Percentiles rank a stretch among this genome's conserved stretches.
Evolutionary conservation across 2,888 invertebrate species (phyloP).

Genomic region (Drosophila meridionalis): DNA sequence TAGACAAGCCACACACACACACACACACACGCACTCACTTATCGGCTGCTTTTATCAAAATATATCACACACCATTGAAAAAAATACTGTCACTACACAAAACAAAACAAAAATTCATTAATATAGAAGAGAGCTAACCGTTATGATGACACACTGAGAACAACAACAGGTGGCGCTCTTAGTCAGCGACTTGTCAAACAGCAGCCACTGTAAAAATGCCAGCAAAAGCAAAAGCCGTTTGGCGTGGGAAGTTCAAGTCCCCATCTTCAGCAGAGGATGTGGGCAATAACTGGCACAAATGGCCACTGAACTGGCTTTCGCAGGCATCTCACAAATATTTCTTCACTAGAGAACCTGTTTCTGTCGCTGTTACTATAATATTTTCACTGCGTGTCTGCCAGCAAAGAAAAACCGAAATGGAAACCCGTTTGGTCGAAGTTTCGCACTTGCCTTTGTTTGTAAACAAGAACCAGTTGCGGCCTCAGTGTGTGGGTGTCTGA

Average conservation of each 20-base stretch:
- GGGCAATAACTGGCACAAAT: constrained; percentile 46
- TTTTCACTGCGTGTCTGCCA: constrained; percentile 35
- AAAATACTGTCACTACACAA: constrained; percentile 7
- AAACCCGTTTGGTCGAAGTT: constrained; percentile 45
- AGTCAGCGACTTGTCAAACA: constrained; percentile 46
- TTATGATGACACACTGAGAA: constrained; percentile 54
- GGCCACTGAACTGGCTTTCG: constrained; percentile 16
- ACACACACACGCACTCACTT: constrained; percentile 29
- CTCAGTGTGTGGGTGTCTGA: constrained; percentile 36
- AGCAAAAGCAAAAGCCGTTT: constrained; percentile 2
- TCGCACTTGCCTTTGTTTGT: constrained; percentile 69
- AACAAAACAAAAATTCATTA: constrained; percentile 9
- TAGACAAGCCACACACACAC: not conserved
- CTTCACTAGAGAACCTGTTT: constrained; percentile 56
- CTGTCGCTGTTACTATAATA: constrained; percentile 10
- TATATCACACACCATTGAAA: constrained; percentile 1
- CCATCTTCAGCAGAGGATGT: constrained; percentile 28
- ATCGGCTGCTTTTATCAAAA: constrained; percentile 59
- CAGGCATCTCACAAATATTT: not conserved
- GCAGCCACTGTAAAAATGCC: not conserved
- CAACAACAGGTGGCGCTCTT: constrained; percentile 69
- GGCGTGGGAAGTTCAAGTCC: constrained; percentile 42
- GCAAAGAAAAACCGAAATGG: constrained; percentile 34
- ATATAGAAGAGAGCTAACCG: constrained; percentile 17
- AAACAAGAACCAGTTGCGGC: constrained; percentile 74